Evolutionary conservation across 2,888 invertebrate genomes (phyloP).

Genomic region (Cetonia aurata): DNA sequence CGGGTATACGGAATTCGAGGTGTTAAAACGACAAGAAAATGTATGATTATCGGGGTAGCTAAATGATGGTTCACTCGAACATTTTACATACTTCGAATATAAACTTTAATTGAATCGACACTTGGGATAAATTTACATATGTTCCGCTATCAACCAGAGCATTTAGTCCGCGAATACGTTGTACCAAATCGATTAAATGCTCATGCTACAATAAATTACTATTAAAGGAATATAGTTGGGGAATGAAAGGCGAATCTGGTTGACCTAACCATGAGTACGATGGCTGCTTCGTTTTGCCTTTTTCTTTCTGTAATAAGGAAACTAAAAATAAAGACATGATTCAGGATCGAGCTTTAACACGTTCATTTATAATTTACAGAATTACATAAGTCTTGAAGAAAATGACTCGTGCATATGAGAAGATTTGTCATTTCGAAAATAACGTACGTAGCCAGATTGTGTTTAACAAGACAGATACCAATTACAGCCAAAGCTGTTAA

Average conservation of each 20-base stretch:
- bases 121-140: slow-evolving; percentile 60
- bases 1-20: slow-evolving; percentile 36
- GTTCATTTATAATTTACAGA: too few species aligned
- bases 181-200: slow-evolving; percentile 43
- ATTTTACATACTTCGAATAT: slow-evolving; percentile 59
- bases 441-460: too few species aligned
- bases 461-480: too few species aligned
- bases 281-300: too few species aligned
- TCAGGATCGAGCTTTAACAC: too few species aligned
- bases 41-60: slow-evolving; percentile 41
- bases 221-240: slow-evolving; percentile 46
- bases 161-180: slow-evolving; percentile 44
- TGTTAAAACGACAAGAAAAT: slow-evolving; percentile 45
- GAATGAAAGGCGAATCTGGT: background rate
- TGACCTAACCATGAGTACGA: too few species aligned
- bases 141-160: slow-evolving; percentile 51
- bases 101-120: slow-evolving; percentile 59
- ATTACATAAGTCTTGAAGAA: too few species aligned
- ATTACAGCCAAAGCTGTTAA: too few species aligned
- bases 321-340: too few species aligned
- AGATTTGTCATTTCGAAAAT: too few species aligned
- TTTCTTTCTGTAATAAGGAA: too few species aligned
- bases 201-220: slow-evolving; percentile 50
- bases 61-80: slow-evolving; percentile 49
- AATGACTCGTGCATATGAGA: too few species aligned